These are phyloP conservation scores for Eupelmus urozonus DNA, from an alignment of 2,888 invertebrate genomes.

Conservation along the genomic window DNA sequence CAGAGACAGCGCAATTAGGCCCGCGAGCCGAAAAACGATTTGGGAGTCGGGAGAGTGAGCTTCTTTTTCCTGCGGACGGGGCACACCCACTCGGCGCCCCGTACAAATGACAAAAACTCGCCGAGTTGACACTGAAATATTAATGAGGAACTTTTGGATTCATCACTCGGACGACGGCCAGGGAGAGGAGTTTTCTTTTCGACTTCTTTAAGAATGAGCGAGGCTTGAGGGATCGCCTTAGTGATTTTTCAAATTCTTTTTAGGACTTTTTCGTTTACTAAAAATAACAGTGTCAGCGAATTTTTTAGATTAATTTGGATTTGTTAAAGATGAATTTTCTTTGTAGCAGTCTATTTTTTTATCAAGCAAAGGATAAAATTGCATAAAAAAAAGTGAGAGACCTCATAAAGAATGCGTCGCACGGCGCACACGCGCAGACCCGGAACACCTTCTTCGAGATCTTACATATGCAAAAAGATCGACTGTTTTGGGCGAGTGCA, in stretches of 20 bases:
- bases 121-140: constrained; percentile 71
- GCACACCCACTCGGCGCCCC: constrained; percentile 60
- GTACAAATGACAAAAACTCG: constrained; percentile 72
- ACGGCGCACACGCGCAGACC: constrained; percentile 8
- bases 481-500: constrained; percentile 26
- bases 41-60: neutral
- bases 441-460: constrained; percentile 17
- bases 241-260: constrained; percentile 13
- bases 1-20: constrained; percentile 34
- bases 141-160: constrained; percentile 64
- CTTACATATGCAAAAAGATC: constrained; percentile 18
- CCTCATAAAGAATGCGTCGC: constrained; percentile 30
- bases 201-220: neutral
- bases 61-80: constrained; percentile 32
- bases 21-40: constrained; percentile 20
- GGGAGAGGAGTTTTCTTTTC: neutral
- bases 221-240: neutral
- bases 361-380: too few relatives aligned
- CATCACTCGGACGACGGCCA: constrained; percentile 35
- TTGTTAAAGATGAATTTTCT: too few relatives aligned
- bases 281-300: neutral
- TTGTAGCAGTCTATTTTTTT: too few relatives aligned
- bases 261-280: neutral
- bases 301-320: neutral
- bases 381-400: neutral